A percentile compares a stretch with the other conserved stretches of the same genome.
These are phyloP conservation scores for Phaenicophaeus curvirostris DNA, from an alignment of 2,797 vertebrate species.

Conservation along the genomic window DNA sequence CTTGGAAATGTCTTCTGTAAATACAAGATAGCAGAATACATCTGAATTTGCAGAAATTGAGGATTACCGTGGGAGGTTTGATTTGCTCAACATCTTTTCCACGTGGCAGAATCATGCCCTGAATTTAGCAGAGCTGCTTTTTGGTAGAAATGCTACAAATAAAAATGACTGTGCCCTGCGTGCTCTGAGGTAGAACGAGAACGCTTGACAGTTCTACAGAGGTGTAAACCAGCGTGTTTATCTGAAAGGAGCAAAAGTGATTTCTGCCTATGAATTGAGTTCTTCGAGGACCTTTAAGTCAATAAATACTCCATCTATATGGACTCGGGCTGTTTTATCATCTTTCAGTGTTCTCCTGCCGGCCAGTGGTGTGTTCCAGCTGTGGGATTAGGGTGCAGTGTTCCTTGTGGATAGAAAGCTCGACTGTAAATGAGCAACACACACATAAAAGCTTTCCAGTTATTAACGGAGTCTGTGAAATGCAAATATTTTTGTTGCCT, in stretches of 20 bases:
- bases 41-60: neutral
- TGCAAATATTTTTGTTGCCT: neutral
- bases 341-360: neutral
- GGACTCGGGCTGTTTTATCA: neutral
- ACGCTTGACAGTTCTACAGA: neutral
- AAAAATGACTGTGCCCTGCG: neutral
- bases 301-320: neutral
- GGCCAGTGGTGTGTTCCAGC: neutral
- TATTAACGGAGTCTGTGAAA: neutral
- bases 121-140: neutral
- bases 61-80: neutral
- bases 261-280: neutral
- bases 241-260: neutral
- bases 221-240: neutral
- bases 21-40: neutral
- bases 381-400: neutral
- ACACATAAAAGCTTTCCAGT: neutral
- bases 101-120: neutral
- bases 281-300: neutral
- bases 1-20: neutral
- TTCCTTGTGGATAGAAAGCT: neutral
- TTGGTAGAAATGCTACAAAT: neutral
- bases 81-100: neutral
- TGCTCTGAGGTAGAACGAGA: neutral
- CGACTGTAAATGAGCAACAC: neutral